Conservation (phyloP, 2,888 invertebrate species). For the Agrotis exclamationis region DNA sequence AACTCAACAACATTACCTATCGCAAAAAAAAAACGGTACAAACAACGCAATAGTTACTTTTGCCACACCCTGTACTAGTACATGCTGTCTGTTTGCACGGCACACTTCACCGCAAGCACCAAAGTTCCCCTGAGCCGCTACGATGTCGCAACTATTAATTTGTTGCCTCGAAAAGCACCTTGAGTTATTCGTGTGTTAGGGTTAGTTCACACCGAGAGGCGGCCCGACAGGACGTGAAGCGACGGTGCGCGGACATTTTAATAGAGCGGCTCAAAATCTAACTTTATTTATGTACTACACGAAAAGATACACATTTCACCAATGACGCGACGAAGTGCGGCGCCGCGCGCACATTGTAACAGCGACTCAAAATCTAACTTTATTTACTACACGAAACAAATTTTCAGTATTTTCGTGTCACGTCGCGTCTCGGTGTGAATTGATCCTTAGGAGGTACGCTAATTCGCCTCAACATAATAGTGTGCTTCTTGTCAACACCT, state of each 20-base stretch:
- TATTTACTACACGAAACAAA: no score
- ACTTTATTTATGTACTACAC: no score
- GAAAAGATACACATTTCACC: no score
- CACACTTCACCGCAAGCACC: slow-evolving; percentile 45
- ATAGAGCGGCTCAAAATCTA: no score
- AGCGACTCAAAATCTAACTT: no score
- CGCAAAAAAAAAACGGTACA: background rate
- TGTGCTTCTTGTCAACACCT: slow-evolving; percentile 45
- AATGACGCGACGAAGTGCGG: no score
- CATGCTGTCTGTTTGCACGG: slow-evolving; percentile 42
- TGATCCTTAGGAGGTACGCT: slow-evolving; percentile 21
- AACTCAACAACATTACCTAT: background rate
- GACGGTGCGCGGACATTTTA: no score
- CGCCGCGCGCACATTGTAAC: no score
- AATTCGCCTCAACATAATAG: slow-evolving; percentile 46
- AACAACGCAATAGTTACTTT: background rate
- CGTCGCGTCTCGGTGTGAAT: no score
- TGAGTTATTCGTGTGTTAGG: slow-evolving; percentile 48
- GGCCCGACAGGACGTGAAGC: no score
- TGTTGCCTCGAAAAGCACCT: slow-evolving; percentile 62
- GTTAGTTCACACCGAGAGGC: no score
- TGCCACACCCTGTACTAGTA: slow-evolving; percentile 34
- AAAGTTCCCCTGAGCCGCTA: slow-evolving; percentile 54
- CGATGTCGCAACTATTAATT: slow-evolving; percentile 58
- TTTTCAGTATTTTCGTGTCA: no score